Evolutionary conservation across 2,888 invertebrate species (phyloP), one percentile per base, ranked within the genome.

Genomic region (Perithous albicinctus): DNA sequence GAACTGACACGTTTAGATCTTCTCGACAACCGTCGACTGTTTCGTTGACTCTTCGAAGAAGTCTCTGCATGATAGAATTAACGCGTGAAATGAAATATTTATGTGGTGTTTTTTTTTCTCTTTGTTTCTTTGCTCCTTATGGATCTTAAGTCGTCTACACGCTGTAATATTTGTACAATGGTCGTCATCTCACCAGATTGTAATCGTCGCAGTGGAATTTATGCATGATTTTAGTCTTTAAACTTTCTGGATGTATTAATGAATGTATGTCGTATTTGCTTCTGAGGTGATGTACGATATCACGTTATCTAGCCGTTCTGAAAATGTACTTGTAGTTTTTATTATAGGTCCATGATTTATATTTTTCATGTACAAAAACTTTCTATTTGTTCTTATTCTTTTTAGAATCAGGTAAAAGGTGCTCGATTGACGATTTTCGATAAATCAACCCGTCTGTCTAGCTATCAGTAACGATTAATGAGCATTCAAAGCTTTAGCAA

Each of bases 171-270:
- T n/a, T 59, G 56, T 72, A 78, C 23, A 70, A 32, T 78, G 66
- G 15, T 54, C 64, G 69, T 67, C 70, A 18, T 26, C 43, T 72
- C 75, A 54, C 72, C n/a, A 32, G 43, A 59, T 32, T 59, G 41
- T 64, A 78, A 79, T 67, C 43, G 66, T 78, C 75, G 38, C 41
- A 72, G 78, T 78, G 75, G 20, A 78, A 59, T 64, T 72, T 72
- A 15, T 82, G 82, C 74, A 82, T 82, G 75, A 67, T 23, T 41
- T 75, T 75, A 46, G 59, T 43, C 46, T 29, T n/a, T 70, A 43
- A 18, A 56, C 15, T 35, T n/a, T n/a, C n/a, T n/a, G n/a, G n/a
- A n/a, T n/a, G n/a, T n/a, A n/a, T n/a, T n/a, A n/a, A n/a, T n/a
- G 63, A 20, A 35, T 59, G 35, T 51, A 70, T 70, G 29, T 82